Evolutionary conservation across 2,797 vertebrate species (phyloP).

Genomic region (Sarcoramphus papa): DNA sequence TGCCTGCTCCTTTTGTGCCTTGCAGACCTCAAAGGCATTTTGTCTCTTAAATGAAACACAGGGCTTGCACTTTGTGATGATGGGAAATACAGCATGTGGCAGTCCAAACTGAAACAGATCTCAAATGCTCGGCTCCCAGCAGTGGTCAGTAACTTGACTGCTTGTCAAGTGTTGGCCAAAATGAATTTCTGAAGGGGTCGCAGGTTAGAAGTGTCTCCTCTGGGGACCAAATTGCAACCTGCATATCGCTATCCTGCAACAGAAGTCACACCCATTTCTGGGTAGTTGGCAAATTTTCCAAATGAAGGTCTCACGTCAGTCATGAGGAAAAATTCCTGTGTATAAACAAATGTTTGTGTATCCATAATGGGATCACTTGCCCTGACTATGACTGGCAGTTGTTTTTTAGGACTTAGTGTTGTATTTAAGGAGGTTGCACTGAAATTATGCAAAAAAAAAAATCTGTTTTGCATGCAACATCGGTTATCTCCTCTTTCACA

Average conservation of each 20-base stretch:
- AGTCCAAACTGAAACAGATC: not conserved
- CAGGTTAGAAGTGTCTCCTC: not conserved
- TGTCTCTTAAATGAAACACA: not conserved
- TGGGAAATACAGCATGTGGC: not conserved
- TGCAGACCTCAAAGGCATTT: not conserved
- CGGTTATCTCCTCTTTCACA: not conserved
- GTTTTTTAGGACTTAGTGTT: not conserved
- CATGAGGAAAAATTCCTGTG: no score
- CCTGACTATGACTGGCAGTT: rapidly evolving
- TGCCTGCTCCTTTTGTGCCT: not conserved
- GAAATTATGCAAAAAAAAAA: not conserved
- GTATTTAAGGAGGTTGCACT: not conserved
- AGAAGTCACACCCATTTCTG: not conserved
- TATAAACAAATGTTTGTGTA: not conserved
- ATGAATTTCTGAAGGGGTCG: not conserved
- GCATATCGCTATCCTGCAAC: not conserved
- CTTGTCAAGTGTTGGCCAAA: not conserved
- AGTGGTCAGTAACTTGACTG: not conserved
- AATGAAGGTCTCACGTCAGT: not conserved
- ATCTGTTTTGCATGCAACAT: rapidly evolving
- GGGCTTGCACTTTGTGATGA: not conserved
- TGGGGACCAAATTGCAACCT: not conserved
- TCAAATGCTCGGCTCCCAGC: not conserved
- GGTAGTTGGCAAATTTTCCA: not conserved
- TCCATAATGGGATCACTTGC: rapidly evolving